These are phyloP conservation scores for Pseudomugil tenellus DNA, from an alignment of 2,797 vertebrate species.

Conservation along the genomic window DNA sequence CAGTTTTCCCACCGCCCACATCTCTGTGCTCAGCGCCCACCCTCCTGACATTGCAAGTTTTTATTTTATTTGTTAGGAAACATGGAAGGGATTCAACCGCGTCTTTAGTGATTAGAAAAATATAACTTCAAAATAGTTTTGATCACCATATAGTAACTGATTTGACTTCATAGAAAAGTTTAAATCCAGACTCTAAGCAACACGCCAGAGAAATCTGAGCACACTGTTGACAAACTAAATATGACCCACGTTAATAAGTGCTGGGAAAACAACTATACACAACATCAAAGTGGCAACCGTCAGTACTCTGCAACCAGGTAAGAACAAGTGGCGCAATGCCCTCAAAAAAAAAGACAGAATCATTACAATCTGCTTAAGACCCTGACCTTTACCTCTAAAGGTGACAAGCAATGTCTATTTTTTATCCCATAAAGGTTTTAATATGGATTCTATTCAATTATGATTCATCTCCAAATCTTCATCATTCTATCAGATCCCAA, in stretches of 20 bases:
- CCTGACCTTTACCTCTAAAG: constrained; percentile 26
- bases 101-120: neutral
- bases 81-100: no score
- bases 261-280: constrained; percentile 36
- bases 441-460: constrained; percentile 7
- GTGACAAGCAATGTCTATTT: constrained; percentile 9
- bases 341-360: constrained; percentile 4
- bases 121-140: neutral
- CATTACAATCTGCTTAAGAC: neutral
- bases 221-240: constrained; percentile 20
- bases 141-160: neutral
- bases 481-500: no score
- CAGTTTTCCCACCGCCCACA: no score
- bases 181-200: constrained; percentile 1
- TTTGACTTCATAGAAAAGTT: neutral
- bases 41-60: no score
- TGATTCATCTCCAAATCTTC: neutral
- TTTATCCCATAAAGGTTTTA: constrained; percentile 14
- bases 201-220: constrained; percentile 34
- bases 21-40: no score
- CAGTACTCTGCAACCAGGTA: constrained; percentile 41
- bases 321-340: neutral
- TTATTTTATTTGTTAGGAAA: no score
- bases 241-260: constrained; percentile 37
- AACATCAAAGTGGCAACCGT: constrained; percentile 49